Base-by-base conservation (phyloP, 1,140 invertebrate species). In the Drosophila cardini region DNA sequence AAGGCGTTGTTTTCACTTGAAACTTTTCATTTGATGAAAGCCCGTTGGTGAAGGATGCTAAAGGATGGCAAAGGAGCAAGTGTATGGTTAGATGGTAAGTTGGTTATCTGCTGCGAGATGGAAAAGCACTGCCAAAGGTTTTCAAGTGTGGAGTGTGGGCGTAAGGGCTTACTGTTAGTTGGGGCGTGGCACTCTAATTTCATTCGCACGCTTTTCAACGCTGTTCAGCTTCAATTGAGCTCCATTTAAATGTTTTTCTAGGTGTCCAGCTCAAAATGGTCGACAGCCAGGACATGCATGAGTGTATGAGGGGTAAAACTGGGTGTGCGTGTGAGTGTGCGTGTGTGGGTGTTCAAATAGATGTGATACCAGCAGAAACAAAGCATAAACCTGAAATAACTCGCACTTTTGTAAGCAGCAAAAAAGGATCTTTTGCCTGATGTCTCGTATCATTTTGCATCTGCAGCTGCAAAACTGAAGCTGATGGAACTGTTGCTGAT, bases 191-290 rank as follows among this genome's bases (percentile, higher is more conserved):
- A 64, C 72, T 86, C 72, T 86, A 86, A 86, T 81, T 86, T 86
- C 78, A 87, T 86, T 87, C 82, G 72, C 83, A 82, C 83, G 72
- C 83, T 76, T 76, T 87, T 73, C 75, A 82, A 70, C 82, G 82
- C 73, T 77, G n/a, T 60, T 61, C 48, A 52, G 60, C 73, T 69
- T 69, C 81, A 85, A 80, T 80, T 65, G 68, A 79, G 78, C 68
- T 87, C 63, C 60, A 82, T 82, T 76, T 82, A 82, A 86, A 87
- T 87, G 79, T 86, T 86, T 50, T 56, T 62, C 48, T 45, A 74
- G 52, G 30, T 58, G 63, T 34, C 32, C 38, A 11, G 15, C 48
- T 13, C 42, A 26, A 26, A 26, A 26, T 4, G 21, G 36, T 11
- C 36, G 8, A 11, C 40, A 30, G 48, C 2, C 34, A 38, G 52